Evolutionary conservation across 2,113 vertebrate genomes (phyloP), one percentile per base, ranked within the genome.

Genomic region (Otis tarda): DNA sequence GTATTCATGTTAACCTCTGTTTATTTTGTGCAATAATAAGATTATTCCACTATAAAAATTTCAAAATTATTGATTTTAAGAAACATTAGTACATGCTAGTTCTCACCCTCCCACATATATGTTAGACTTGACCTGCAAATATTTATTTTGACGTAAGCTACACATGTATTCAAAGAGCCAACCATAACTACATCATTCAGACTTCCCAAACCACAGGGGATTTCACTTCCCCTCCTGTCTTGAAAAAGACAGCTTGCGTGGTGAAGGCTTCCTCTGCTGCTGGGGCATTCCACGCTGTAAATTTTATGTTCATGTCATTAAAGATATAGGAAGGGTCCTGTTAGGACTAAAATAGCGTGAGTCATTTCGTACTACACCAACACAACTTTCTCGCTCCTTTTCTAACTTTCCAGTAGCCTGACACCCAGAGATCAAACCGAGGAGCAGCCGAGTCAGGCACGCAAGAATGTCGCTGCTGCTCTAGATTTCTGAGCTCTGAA

Each of bases 101-200:
- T 82, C 70, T 83, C 86, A 77, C 59, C 57, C 37, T 94, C 59
- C 19, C 24, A 19, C 60, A 37, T 25, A 3, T 22, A 37, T 16
- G 47, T 35, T 61, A 30, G 59, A 39, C 41, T 21, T 61, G 68
- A 90, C 85, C 47, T 28, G 60, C 71, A 83, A 95, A 83, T 93
- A 88, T 43, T 91, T 91, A 25, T 83, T 95, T 83, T 95, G 28
- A 93, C 76, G 60, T 52, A 68, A 55, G 59, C 57, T 80, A 70
- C 82, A 59, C 25, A 27, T 52, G 57, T 37, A 77, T 77, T 85
- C 50, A 5, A 86, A 83, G 71, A 56, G 63, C 92, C 87, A 93
- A 39, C 78, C 88, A 95, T 35, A 96, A 94, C 85, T 77, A 41
- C 92, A 88, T 88, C 78, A 52, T 94, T 93, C 90, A 96, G 80